Evolutionary conservation across 2,797 vertebrate genomes (phyloP).

Genomic region (Gastrophryne carolinensis): DNA sequence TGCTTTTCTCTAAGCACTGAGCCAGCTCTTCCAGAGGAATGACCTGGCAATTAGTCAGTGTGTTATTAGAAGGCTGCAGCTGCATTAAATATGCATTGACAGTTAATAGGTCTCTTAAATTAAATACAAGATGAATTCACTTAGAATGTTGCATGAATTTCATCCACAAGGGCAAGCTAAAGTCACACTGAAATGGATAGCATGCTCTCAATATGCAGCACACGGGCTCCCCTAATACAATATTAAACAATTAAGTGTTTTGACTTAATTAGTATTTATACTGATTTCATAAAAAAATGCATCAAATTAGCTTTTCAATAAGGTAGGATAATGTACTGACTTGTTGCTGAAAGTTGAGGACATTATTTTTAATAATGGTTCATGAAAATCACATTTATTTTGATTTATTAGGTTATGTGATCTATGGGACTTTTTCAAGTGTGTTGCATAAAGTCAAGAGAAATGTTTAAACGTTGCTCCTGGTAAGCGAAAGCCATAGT

Average conservation of each 20-base stretch:
- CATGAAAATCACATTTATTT: conserved; percentile 26
- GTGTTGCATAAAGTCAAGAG: too few species aligned
- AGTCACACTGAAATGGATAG: conserved; percentile 24
- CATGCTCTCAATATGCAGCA: not conserved
- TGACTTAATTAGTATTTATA: conserved; percentile 39
- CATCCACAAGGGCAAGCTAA: conserved; percentile 47
- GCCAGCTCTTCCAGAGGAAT: conserved; percentile 37
- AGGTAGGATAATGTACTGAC: conserved; percentile 19
- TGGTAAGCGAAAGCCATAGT: too few species aligned
- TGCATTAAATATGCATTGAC: conserved; percentile 53
- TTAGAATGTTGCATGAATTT: conserved; percentile 41
- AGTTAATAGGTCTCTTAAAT: conserved; percentile 50
- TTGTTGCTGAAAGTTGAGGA: conserved; percentile 5
- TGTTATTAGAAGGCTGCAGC: conserved; percentile 42
- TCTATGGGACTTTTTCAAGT: not conserved
- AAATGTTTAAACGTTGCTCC: too few species aligned
- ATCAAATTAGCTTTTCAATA: not conserved
- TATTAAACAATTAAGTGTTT: conserved; percentile 45
- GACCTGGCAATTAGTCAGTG: conserved; percentile 49
- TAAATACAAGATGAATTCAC: conserved; percentile 50
- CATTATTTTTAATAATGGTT: conserved; percentile 30
- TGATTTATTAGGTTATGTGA: conserved; percentile 27
- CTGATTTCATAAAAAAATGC: conserved; percentile 13
- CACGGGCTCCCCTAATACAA: conserved; percentile 17
- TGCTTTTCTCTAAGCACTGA: conserved; percentile 33